Percentiles rank a stretch among this genome's conserved stretches.
These are phyloP conservation scores for Spicauda simplicius DNA, from an alignment of 2,888 invertebrate genomes.

Conservation along the genomic window DNA sequence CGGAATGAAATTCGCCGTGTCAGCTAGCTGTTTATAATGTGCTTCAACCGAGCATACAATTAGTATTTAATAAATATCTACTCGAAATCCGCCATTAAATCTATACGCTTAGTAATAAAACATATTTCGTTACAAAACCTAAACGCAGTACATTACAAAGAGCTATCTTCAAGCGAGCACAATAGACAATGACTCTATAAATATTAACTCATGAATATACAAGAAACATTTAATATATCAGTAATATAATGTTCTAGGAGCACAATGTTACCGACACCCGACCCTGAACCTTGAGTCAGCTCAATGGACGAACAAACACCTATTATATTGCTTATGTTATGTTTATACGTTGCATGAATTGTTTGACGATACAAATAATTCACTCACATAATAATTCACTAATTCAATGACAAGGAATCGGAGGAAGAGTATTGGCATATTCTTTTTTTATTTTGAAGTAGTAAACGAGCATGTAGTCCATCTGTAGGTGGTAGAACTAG, in stretches of 20 bases:
- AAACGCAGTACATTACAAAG: neutral
- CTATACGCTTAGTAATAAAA: no score
- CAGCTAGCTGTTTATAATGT: no score
- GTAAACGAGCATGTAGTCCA: no score
- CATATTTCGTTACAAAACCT: neutral
- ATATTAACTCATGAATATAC: slow-evolving; percentile 6
- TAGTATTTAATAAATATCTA: no score
- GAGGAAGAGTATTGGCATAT: neutral
- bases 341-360: slow-evolving; percentile 39
- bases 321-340: slow-evolving; percentile 54
- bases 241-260: slow-evolving; percentile 10
- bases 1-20: no score
- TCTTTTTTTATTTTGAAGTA: no score
- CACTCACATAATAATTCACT: slow-evolving; percentile 3
- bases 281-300: slow-evolving; percentile 60
- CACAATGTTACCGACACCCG: slow-evolving; percentile 51
- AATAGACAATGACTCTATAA: slow-evolving; percentile 16
- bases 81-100: no score
- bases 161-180: slow-evolving; percentile 8
- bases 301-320: slow-evolving; percentile 66
- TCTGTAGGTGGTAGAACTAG: no score
- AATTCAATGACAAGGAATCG: neutral
- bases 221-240: slow-evolving; percentile 9
- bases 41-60: no score
- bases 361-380: slow-evolving; percentile 28